Percentiles rank a stretch among this genome's conserved stretches.
Conservation (phyloP, 2,797 vertebrate species). For the Falco biarmicus region DNA sequence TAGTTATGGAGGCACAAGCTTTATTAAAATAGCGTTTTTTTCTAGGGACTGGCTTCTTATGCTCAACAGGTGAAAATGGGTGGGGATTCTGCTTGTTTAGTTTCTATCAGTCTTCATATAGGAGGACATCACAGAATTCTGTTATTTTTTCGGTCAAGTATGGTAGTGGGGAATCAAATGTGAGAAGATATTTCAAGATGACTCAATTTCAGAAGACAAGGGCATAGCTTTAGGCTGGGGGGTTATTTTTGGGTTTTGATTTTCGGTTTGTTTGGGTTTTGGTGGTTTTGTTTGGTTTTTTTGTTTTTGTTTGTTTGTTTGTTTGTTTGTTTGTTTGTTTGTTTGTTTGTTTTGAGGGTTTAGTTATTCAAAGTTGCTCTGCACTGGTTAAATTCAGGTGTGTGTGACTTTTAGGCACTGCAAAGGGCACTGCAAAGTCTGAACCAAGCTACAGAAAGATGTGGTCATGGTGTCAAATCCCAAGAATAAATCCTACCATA, state of each 20-base stretch:
- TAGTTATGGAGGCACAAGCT: not conserved
- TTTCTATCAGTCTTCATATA: not conserved
- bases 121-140: not conserved
- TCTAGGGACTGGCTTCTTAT: not conserved
- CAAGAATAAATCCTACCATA: not conserved
- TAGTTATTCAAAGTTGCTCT: not conserved
- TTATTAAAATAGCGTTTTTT: not conserved
- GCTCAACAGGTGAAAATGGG: fast-evolving
- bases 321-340: not conserved
- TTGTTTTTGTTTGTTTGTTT: too few relatives aligned
- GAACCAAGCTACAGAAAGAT: not conserved
- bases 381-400: not conserved
- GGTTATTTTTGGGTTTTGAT: too few relatives aligned
- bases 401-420: not conserved
- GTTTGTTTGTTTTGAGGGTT: not conserved
- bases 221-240: fast-evolving
- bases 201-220: not conserved
- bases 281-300: not conserved
- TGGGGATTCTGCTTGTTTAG: not conserved
- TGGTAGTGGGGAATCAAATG: not conserved
- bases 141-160: not conserved
- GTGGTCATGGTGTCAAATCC: not conserved
- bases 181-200: not conserved
- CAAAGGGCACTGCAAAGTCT: not conserved
- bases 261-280: too few relatives aligned